A percentile compares a stretch with the other conserved stretches of the same genome.
Conservation (phyloP, 2,797 vertebrate species). For the Octomys mimax region DNA sequence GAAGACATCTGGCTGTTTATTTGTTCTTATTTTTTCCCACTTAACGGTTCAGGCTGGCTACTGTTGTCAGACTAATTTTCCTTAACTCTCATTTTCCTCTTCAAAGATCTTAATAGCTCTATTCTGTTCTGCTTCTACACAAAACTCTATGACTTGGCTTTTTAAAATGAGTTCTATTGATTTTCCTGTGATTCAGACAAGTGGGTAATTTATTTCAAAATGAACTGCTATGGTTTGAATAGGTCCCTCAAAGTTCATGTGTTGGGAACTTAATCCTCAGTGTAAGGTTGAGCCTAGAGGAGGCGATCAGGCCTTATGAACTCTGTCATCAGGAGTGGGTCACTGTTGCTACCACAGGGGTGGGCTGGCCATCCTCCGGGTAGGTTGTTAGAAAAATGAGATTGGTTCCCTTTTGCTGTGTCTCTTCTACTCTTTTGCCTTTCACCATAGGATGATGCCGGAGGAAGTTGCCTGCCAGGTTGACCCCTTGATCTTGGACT, state of each 20-base stretch:
- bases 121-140: background rate
- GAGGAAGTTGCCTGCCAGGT: background rate
- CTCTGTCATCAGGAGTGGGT: background rate
- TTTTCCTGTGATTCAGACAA: constrained; percentile 35
- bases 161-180: constrained; percentile 15
- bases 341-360: background rate
- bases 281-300: background rate
- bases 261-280: background rate
- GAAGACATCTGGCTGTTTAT: background rate
- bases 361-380: background rate
- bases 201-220: constrained; percentile 48
- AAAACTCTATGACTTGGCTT: background rate
- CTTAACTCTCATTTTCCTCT: constrained; percentile 30
- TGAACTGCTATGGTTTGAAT: background rate
- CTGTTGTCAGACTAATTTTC: background rate
- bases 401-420: background rate
- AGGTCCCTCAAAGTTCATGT: background rate
- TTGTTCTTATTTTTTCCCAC: background rate
- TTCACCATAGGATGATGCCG: background rate
- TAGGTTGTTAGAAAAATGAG: background rate
- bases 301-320: background rate
- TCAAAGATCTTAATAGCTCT: constrained; percentile 33
- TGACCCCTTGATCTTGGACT: no score
- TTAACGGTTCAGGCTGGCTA: background rate
- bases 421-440: background rate